Percentiles rank a stretch among this genome's conserved stretches.
Conservation (phyloP, 2,113 vertebrate genomes). For the Andinoacara biseriatus region DNA sequence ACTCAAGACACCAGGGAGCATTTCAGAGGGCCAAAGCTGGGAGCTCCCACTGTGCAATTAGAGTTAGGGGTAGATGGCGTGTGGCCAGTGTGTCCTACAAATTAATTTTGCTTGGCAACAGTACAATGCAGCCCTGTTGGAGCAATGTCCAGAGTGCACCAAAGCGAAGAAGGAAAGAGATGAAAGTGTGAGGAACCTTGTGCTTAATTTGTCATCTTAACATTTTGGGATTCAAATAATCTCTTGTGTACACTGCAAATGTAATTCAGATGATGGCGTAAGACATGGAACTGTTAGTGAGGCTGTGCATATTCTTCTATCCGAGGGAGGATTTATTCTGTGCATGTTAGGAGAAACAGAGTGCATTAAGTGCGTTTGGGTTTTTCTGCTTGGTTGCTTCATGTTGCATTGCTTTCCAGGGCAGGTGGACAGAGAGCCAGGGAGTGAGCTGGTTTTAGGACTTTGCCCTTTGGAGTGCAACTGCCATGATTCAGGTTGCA, state of each 20-base stretch:
- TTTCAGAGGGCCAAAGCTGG: constrained; percentile 4
- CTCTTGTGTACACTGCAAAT: neutral
- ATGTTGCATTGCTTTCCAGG: neutral
- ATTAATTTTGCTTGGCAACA: constrained; percentile 77
- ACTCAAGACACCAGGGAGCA: constrained; percentile 5
- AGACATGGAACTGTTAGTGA: neutral
- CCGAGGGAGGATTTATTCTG: neutral
- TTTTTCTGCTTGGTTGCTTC: constrained; percentile 31
- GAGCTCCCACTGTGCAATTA: constrained; percentile 56
- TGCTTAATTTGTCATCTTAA: neutral
- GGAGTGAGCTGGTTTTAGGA: constrained; percentile 34
- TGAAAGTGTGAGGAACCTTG: neutral
- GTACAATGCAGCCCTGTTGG: constrained; percentile 64
- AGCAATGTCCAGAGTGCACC: neutral
- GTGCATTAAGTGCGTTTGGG: neutral
- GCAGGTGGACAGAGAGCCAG: constrained; percentile 31
- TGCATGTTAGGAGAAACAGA: constrained; percentile 1
- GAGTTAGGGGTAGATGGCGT: constrained; percentile 54
- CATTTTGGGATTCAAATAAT: neutral
- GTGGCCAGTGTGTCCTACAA: constrained; percentile 60
- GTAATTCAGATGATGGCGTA: neutral
- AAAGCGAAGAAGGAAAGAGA: constrained; percentile 12
- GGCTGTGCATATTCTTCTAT: neutral
- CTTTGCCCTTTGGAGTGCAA: constrained; percentile 48
- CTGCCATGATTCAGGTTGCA: constrained; percentile 38